phyloP scores from a whole-genome alignment of 2,113 vertebrate genomes.

The Leucosticte australis region DNA sequence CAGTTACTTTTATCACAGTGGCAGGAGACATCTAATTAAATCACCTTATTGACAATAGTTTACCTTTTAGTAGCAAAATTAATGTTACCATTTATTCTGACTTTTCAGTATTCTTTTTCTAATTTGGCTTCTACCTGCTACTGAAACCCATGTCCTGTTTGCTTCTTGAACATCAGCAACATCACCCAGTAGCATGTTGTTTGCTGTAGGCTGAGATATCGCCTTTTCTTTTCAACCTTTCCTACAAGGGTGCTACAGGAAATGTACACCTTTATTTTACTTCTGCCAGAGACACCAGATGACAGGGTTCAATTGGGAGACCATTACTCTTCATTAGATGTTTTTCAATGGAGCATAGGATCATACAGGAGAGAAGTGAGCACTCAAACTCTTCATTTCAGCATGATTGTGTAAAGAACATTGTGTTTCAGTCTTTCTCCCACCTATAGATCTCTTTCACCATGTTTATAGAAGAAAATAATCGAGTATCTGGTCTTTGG shows the following conservation, averaged over 20 bases:
- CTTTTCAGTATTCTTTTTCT: neutral
- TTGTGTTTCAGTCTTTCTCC: neutral
- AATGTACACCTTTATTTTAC: neutral
- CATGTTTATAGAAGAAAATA: neutral
- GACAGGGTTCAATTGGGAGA: neutral
- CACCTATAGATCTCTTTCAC: neutral
- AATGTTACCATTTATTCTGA: neutral
- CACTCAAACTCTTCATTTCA: neutral
- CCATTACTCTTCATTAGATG: neutral
- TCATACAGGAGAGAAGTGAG: neutral
- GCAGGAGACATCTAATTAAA: neutral
- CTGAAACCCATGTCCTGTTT: neutral
- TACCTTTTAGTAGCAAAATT: neutral
- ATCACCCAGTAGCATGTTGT: neutral
- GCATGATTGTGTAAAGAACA: neutral
- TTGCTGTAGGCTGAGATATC: neutral
- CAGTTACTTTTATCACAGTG: neutral
- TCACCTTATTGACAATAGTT: neutral
- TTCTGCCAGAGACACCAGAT: neutral
- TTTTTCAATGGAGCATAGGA: rapidly evolving
- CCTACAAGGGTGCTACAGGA: neutral
- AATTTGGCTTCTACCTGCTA: neutral
- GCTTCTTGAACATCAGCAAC: neutral
- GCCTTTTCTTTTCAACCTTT: neutral
- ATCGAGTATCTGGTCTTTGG: neutral